These are phyloP conservation scores for Ophioninae sp. DNA, from an alignment of 2,888 invertebrate genomes.

Conservation along the genomic window DNA sequence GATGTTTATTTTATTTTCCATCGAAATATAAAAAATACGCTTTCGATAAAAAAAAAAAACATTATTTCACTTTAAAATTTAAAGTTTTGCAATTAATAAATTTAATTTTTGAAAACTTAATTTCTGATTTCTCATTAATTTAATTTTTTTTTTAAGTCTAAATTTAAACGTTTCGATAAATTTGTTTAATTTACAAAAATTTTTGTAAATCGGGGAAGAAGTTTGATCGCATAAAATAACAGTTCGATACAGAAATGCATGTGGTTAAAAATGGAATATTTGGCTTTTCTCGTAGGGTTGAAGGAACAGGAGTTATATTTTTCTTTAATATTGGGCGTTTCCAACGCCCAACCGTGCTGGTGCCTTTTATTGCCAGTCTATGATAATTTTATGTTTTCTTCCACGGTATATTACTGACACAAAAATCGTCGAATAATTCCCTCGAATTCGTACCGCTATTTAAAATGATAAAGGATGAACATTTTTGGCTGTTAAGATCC, in stretches of 20 bases:
- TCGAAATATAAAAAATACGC: no score
- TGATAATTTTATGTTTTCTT: conserved; percentile 61
- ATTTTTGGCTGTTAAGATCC: neutral
- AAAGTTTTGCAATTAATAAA: no score
- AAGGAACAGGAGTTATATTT: conserved; percentile 22
- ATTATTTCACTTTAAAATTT: no score
- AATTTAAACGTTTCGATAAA: neutral
- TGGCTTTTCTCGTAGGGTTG: neutral
- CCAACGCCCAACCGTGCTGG: conserved; percentile 34
- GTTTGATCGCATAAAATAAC: neutral
- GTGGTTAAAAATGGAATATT: neutral
- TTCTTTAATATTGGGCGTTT: conserved; percentile 28
- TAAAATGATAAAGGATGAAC: conserved; percentile 9
- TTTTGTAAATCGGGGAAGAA: neutral
- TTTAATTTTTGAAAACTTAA: no score
- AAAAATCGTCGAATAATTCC: conserved; percentile 42
- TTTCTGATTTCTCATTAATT: no score
- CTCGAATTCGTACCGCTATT: conserved; percentile 2
- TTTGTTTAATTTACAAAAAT: neutral
- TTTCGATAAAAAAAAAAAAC: no score
- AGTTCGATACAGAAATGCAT: neutral
- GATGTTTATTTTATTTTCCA: no score
- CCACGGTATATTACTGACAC: conserved; percentile 50
- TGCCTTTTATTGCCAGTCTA: conserved; percentile 58
- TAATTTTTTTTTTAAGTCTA: neutral